Conservation (phyloP, 2,888 invertebrate species). For the Lomographa bimaculata region DNA sequence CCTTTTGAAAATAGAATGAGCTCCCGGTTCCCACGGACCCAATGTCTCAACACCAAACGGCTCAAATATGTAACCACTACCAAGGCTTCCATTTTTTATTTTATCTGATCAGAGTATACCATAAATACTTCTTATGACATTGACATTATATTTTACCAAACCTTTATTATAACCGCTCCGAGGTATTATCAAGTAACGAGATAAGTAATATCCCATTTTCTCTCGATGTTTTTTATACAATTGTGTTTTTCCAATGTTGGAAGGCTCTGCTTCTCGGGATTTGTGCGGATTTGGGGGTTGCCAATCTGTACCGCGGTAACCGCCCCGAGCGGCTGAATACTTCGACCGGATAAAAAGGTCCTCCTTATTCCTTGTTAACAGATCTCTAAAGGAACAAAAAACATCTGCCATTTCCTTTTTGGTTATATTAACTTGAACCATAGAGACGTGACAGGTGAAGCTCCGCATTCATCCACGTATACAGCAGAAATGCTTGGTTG, state of each 20-base stretch:
- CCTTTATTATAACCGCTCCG: neutral
- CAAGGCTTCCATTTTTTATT: too few species aligned
- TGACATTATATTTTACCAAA: too few species aligned
- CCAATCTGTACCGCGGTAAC: constrained; percentile 65
- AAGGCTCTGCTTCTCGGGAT: constrained; percentile 59
- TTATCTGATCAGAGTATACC: too few species aligned
- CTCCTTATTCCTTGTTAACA: constrained; percentile 67
- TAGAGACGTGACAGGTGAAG: constrained; percentile 34
- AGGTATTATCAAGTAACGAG: constrained; percentile 25
- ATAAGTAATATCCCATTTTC: constrained; percentile 40
- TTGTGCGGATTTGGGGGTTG: constrained; percentile 71
- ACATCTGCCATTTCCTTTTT: constrained; percentile 41
- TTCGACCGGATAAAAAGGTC: constrained; percentile 65
- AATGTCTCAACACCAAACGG: too few species aligned
- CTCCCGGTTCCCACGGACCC: too few species aligned
- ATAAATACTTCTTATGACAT: too few species aligned
- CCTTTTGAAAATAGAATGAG: too few species aligned
- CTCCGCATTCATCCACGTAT: constrained; percentile 18
- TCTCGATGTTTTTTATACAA: constrained; percentile 57
- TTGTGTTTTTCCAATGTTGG: constrained; percentile 55
- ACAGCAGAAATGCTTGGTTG: constrained; percentile 15
- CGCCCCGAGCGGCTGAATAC: constrained; percentile 64
- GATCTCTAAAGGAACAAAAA: constrained; percentile 55
- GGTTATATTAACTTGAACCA: constrained; percentile 38
- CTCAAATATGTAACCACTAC: too few species aligned